Evolutionary conservation across 2,797 vertebrate genomes (phyloP).

Genomic region (Pangasius larnaudii): DNA sequence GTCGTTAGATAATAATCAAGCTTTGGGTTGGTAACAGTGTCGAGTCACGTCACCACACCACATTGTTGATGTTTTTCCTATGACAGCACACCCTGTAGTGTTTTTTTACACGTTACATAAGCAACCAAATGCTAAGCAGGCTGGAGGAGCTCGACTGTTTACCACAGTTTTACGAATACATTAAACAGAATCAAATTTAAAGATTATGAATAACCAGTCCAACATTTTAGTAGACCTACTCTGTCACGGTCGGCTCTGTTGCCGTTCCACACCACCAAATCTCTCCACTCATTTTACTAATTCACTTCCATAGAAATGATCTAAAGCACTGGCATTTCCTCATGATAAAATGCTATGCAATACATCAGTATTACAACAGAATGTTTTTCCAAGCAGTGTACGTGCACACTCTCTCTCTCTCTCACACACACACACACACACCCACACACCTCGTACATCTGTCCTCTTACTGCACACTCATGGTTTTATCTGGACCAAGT

Average conservation of each 20-base stretch:
- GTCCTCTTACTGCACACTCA: not conserved
- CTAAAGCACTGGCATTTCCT: not conserved
- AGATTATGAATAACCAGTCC: not conserved
- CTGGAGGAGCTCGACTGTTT: not conserved
- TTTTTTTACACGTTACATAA: not conserved
- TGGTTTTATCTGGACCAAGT: not conserved
- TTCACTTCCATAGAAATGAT: too few relatives aligned
- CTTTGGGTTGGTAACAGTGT: too few relatives aligned
- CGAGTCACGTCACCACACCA: too few relatives aligned
- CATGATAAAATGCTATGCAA: not conserved
- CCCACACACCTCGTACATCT: not conserved
- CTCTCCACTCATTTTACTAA: not conserved
- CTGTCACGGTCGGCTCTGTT: not conserved
- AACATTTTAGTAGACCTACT: not conserved
- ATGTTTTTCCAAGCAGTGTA: too few relatives aligned
- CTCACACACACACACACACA: not conserved
- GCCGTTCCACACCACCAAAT: not conserved
- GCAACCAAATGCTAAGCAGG: not conserved
- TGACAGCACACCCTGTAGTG: too few relatives aligned
- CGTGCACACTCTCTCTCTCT: too few relatives aligned
- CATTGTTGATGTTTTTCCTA: too few relatives aligned
- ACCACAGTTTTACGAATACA: not conserved
- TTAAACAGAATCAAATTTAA: not conserved
- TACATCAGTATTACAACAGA: not conserved
- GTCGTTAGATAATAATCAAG: too few relatives aligned